Evolutionary conservation across 2,797 vertebrate genomes (phyloP).

Genomic region (Alcedo quadribrachys): DNA sequence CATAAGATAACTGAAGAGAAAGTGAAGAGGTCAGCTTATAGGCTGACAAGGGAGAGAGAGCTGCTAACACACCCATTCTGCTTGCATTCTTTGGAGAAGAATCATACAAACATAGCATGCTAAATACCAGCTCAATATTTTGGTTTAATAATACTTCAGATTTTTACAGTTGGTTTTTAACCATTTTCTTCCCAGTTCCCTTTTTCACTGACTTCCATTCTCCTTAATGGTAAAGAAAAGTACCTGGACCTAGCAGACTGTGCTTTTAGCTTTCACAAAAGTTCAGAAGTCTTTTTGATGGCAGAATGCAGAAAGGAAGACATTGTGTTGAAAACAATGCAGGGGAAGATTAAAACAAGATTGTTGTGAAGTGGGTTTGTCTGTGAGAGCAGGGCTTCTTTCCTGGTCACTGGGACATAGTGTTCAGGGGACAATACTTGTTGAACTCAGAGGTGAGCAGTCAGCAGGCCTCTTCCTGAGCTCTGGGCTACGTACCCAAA

Average conservation of each 20-base stretch:
- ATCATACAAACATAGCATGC: not conserved
- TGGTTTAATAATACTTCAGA: not conserved
- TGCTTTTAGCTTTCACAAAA: not conserved
- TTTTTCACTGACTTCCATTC: not conserved
- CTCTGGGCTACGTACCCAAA: not conserved
- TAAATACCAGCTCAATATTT: not conserved
- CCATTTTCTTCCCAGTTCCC: not conserved
- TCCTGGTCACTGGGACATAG: not conserved
- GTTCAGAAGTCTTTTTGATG: not conserved
- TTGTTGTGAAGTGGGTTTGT: not conserved
- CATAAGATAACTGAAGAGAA: not conserved
- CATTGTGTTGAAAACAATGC: not conserved
- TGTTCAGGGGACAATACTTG: not conserved
- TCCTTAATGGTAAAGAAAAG: not conserved
- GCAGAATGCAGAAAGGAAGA: not conserved
- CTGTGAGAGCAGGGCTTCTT: not conserved
- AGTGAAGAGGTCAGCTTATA: not conserved
- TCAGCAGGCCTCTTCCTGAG: not conserved
- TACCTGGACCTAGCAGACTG: not conserved
- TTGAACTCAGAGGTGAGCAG: not conserved
- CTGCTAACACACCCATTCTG: not conserved
- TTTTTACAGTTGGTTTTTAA: not conserved
- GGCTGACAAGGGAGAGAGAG: not conserved
- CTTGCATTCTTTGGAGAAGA: not conserved
- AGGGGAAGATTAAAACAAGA: not conserved